Evolutionary conservation across 2,113 vertebrate genomes (phyloP).

Genomic region (Oncorhynchus nerka): DNA sequence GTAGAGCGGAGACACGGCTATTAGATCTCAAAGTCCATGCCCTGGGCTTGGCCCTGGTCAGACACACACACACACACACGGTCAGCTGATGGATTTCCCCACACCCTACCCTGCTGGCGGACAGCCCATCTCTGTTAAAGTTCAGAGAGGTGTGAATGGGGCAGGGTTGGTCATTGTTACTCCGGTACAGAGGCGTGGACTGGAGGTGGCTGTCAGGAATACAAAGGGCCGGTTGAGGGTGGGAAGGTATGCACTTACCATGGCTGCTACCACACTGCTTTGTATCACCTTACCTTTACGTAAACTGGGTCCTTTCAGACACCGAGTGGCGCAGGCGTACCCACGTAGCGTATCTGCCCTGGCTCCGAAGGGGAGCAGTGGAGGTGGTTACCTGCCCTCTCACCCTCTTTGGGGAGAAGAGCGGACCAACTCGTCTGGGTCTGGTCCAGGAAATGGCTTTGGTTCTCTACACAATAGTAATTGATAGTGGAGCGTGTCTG

Average conservation of each 20-base stretch:
- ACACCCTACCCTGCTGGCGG: constrained; percentile 20
- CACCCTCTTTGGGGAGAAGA: constrained; percentile 46
- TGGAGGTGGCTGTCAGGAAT: constrained; percentile 33
- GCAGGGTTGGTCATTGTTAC: not conserved
- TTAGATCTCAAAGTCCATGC: constrained; percentile 63
- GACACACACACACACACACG: constrained; percentile 27
- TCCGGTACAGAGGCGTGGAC: constrained; percentile 51
- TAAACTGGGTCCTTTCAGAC: constrained; percentile 70
- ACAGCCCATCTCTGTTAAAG: constrained; percentile 7
- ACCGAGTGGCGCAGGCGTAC: constrained; percentile 62
- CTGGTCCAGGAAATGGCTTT: constrained; percentile 32
- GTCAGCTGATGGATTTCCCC: constrained; percentile 32
- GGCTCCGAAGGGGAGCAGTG: constrained; percentile 43
- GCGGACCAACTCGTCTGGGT: constrained; percentile 50
- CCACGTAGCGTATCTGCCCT: not conserved
- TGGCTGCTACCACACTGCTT: constrained; percentile 42
- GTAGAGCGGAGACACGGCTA: constrained; percentile 36
- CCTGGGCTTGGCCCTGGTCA: constrained; percentile 42
- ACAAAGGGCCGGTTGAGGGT: constrained; percentile 59
- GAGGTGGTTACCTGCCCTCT: constrained; percentile 33
- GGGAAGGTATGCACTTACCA: constrained; percentile 65
- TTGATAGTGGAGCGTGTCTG: constrained; percentile 68
- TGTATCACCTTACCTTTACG: constrained; percentile 75
- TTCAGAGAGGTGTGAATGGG: not conserved
- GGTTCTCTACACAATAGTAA: constrained; percentile 66